Evolutionary conservation across 1,140 invertebrate species (phyloP), one percentile per base, ranked within the genome.

Genomic region (Formica selysi): DNA sequence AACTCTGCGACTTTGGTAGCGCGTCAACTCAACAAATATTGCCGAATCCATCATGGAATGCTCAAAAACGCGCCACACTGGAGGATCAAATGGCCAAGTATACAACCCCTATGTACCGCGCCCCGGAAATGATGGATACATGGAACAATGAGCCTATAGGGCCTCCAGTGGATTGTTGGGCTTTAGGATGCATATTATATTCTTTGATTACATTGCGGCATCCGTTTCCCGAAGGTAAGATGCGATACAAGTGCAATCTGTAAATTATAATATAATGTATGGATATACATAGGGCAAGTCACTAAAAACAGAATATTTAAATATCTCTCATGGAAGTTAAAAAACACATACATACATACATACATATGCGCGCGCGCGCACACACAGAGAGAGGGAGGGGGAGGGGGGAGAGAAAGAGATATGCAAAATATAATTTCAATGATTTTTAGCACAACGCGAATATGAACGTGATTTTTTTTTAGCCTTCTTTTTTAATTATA

Each of bases 1-100:
- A 99, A 95, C 95, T 99, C 67, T 99, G 99, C 96, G 99, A 99
- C 96, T 99, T 99, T 97, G 99, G 99, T 1, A 99, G 99, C 91
- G 97, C 98, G 1, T 99, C 98, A 38, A 97, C 97, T 26, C 97
- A 98, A 92, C 96, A 97, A 48, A 98, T 97, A 94, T 92, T 96
- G 71, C 98, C 99, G 29, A 98, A 99, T 93, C 96, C 97, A 32
- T 97, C 97, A 54, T 99, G 99, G 99, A 98, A 97, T 92, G 98
- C 98, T 67, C 97, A 98, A 91, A 98, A 99, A 95, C 96, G 99
- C 90, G 97, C 97, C 86, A 96, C 98, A 92, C 95, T 99, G 16
- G 99, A 99, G 96, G 99, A 99, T 96, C 93, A 97, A 94, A 95
- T 98, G 89, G 96, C 96, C 26, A 96, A 96, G 86, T 97, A 97